Conservation (phyloP, 2,797 vertebrate species). For the Tokudaia muenninki region DNA sequence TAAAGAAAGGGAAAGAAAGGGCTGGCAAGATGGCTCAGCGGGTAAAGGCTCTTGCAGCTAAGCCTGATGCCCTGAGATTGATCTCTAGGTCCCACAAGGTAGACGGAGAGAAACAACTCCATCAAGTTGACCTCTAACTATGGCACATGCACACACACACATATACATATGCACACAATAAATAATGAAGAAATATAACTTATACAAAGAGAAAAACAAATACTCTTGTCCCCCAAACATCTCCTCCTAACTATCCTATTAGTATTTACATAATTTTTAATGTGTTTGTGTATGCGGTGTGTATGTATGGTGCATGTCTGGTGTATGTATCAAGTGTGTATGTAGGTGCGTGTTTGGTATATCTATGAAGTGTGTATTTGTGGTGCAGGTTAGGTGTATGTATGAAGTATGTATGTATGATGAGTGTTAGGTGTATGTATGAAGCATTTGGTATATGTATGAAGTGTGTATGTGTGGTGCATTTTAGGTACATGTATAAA, state of each 20-base stretch:
- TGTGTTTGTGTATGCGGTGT: background rate
- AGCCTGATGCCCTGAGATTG: background rate
- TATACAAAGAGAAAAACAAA: background rate
- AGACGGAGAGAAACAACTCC: background rate
- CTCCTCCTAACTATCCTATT: background rate
- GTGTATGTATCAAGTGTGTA: background rate
- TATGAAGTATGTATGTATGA: no score
- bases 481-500: no score
- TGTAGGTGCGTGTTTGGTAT: background rate
- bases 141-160: background rate
- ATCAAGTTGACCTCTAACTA: background rate
- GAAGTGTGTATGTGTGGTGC: no score
- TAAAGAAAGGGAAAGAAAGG: background rate
- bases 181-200: background rate
- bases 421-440: background rate
- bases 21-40: background rate
- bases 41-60: background rate
- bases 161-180: background rate
- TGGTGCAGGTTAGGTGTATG: background rate
- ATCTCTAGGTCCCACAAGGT: background rate
- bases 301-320: background rate
- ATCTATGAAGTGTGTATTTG: no score
- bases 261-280: background rate
- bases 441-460: background rate
- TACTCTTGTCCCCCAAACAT: background rate